Conservation (phyloP, 2,888 invertebrate genomes). For the Rhyacophila evoluta region DNA sequence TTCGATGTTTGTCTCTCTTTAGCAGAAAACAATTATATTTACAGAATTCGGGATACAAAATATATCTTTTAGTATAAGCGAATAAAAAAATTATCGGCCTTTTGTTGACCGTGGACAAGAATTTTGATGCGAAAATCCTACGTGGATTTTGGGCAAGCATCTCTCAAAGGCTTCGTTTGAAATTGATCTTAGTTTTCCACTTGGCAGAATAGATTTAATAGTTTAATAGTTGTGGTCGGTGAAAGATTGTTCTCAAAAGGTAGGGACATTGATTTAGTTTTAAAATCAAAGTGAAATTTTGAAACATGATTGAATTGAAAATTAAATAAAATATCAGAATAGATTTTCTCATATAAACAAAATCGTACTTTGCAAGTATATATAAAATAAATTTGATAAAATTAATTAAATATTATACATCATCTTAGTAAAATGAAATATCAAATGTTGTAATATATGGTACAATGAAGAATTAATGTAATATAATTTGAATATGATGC, state of each 20-base stretch:
- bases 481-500: too few relatives aligned
- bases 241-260: not conserved
- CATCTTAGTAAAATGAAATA: too few relatives aligned
- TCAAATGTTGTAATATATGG: too few relatives aligned
- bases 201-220: conserved; percentile 52
- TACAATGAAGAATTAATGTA: too few relatives aligned
- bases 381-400: too few relatives aligned
- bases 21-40: not conserved
- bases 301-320: too few relatives aligned
- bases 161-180: conserved; percentile 51
- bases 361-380: too few relatives aligned
- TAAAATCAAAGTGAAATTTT: too few relatives aligned
- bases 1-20: not conserved
- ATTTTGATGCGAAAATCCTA: conserved; percentile 25
- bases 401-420: too few relatives aligned
- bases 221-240: conserved; percentile 52
- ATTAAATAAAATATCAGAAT: too few relatives aligned
- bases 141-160: conserved; percentile 31
- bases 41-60: not conserved
- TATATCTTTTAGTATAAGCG: not conserved
- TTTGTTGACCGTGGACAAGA: not conserved
- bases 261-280: not conserved
- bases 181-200: conserved; percentile 54
- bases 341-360: too few relatives aligned
- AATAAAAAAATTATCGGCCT: not conserved